Evolutionary conservation across 2,888 invertebrate species (phyloP).

Genomic region (Campaea margaritaria): DNA sequence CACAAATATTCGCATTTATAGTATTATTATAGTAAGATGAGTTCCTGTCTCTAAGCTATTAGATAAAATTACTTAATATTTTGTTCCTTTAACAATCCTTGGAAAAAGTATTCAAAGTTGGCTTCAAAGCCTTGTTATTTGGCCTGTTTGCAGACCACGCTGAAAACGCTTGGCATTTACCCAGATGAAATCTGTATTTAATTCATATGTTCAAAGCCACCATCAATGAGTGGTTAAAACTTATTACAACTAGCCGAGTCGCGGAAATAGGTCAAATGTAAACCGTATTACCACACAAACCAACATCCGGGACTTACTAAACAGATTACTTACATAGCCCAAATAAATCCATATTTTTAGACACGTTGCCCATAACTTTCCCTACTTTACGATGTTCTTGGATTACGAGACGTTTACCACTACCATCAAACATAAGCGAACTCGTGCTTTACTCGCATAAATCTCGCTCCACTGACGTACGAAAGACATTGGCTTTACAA

Average conservation of each 20-base stretch:
- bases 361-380: conserved; percentile 33
- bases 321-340: conserved; percentile 21
- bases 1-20: too few relatives aligned
- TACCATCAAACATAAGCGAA: conserved; percentile 57
- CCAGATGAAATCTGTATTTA: background rate
- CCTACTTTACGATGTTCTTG: conserved; percentile 47
- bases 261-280: conserved; percentile 22
- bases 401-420: conserved; percentile 47
- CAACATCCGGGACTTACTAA: conserved; percentile 22
- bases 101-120: too few relatives aligned
- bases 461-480: conserved; percentile 59
- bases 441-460: conserved; percentile 60
- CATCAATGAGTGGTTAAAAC: too few relatives aligned
- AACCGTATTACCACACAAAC: conserved; percentile 32
- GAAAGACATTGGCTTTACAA: conserved; percentile 52
- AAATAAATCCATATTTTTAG: conserved; percentile 43
- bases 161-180: too few relatives aligned
- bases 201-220: too few relatives aligned
- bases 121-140: too few relatives aligned
- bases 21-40: too few relatives aligned
- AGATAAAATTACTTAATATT: too few relatives aligned
- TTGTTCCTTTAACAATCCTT: too few relatives aligned
- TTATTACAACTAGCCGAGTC: background rate
- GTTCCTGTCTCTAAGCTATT: too few relatives aligned
- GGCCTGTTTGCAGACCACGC: too few relatives aligned